Base-by-base conservation (phyloP, 2,888 invertebrate species). In the Lobophora halterata region DNA sequence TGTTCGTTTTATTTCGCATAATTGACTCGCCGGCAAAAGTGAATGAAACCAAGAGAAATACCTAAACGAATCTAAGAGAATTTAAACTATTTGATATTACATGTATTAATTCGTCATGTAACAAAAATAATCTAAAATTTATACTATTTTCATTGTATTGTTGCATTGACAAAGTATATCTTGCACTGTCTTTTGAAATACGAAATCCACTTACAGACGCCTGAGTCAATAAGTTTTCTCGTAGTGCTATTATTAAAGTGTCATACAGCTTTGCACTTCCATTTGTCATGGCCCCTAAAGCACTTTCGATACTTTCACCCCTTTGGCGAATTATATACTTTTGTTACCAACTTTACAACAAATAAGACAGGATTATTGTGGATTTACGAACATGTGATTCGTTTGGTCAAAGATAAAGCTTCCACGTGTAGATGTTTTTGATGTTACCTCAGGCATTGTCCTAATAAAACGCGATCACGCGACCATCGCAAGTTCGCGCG, bases 261-360 rank as follows among this genome's bases (percentile, higher is more conserved):
- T 76, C 75, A 68, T 46, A 50, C 51, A 54, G 44, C 51, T 61
- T 51, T 49, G 54, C 61, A 52, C 58, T 61, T 43, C 61, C 59
- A 76, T 78, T 75, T 71, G 69, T 75, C 70, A 71, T 29, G 32
- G 48, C 42, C 63, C 65, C 62, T 21, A 47, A 61, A 66, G 54
- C 58, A 44, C 40, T 52, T 55, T 55, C 40, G 63, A 64, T 32
- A 64, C 64, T 58, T 58, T 61, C 68, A 72, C 69, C 79, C 78
- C 66, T 72, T 73, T 65, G 45, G 52, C 56, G 58, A 46, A 62
- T 64, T 61, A 58, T 59, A 61, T 54, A 59, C 63, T 57, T n/a
- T 62, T 49, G 42, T 25, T 35, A 43, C 30, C n/a, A 25, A 35
- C 13, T 43, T 46, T 31, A 29, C 49, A 53, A 58, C 59, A 64